Conservation (phyloP, 2,113 vertebrate species). For the Scophthalmus maximus region DNA sequence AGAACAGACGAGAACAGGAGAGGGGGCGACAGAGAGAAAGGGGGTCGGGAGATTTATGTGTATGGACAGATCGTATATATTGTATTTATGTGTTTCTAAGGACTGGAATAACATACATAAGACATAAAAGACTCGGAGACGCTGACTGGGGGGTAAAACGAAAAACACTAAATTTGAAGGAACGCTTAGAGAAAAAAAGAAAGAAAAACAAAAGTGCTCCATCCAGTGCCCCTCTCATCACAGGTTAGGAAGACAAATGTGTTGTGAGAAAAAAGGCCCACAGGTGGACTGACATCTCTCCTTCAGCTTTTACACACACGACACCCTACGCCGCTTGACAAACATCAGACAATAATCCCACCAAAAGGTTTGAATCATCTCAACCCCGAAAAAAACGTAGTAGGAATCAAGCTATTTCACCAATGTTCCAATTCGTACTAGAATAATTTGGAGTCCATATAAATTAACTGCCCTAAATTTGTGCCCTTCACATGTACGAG, state of each 20-base stretch:
- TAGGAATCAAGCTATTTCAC: conserved; percentile 26
- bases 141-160: conserved; percentile 72
- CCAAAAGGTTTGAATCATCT: conserved; percentile 42
- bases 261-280: conserved; percentile 40
- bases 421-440: conserved; percentile 45
- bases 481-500: conserved; percentile 47
- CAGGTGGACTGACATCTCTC: conserved; percentile 31
- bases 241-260: conserved; percentile 55
- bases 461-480: conserved; percentile 82
- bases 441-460: conserved; percentile 72
- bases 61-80: not conserved
- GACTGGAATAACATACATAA: conserved; percentile 76
- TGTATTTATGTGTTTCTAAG: conserved; percentile 1
- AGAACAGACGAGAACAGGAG: conserved; percentile 56
- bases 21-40: conserved; percentile 57
- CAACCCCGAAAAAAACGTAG: conserved; percentile 49
- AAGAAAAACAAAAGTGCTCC: conserved; percentile 77
- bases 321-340: conserved; percentile 25
- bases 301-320: conserved; percentile 43
- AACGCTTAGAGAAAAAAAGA: conserved; percentile 63
- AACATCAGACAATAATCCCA: conserved; percentile 15
- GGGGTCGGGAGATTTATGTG: conserved; percentile 7
- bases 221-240: conserved; percentile 84
- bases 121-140: conserved; percentile 79
- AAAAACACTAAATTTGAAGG: conserved; percentile 71